A percentile compares a stretch with the other conserved stretches of the same genome.
phyloP scores from a whole-genome alignment of 2,113 vertebrate genomes.

The Oenanthe melanoleuca region DNA sequence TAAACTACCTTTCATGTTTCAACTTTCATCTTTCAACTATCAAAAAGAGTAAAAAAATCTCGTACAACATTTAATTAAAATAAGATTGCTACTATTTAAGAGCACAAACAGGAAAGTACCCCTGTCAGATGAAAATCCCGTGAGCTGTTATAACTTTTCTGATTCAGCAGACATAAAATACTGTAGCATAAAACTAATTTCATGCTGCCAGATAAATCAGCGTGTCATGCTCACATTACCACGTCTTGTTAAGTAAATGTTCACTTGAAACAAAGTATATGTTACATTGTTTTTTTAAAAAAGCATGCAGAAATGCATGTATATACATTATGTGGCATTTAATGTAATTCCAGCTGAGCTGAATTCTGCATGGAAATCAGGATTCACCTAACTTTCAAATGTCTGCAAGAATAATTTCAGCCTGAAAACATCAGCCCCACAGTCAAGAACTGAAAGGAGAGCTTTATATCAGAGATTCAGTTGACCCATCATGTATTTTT shows the following conservation, averaged over 20 bases:
- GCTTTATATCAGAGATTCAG: background rate
- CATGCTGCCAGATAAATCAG: background rate
- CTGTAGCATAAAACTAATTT: background rate
- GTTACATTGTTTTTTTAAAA: background rate
- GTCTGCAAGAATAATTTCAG: background rate
- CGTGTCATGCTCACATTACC: background rate
- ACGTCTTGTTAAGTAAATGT: background rate
- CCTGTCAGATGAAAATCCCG: background rate
- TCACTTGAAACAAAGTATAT: background rate
- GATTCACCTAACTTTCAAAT: background rate
- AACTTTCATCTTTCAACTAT: background rate
- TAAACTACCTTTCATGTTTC: background rate
- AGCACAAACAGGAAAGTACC: background rate
- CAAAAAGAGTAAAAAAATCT: background rate
- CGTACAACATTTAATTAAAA: background rate
- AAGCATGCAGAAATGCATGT: background rate
- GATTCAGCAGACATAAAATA: background rate
- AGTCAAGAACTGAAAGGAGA: background rate
- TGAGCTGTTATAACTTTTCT: background rate
- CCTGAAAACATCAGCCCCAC: background rate
- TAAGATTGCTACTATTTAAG: background rate
- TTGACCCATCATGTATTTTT: background rate
- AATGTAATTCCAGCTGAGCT: background rate
- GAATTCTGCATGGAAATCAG: background rate
- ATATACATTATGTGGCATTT: background rate